These are phyloP conservation scores for Papilio demoleus DNA, from an alignment of 2,888 invertebrate genomes.

Conservation along the genomic window DNA sequence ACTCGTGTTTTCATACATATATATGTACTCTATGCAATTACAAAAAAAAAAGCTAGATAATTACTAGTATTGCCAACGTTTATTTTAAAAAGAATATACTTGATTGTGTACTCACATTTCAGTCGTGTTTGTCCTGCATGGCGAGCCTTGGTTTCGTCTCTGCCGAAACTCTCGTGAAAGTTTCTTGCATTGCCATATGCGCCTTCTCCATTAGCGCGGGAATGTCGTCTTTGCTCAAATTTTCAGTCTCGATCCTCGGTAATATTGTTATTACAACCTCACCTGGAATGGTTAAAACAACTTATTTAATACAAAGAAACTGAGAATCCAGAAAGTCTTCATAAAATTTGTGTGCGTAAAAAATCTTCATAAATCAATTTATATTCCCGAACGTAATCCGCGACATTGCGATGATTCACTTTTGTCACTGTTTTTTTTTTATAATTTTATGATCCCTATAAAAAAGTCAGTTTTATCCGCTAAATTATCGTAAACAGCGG, in stretches of 20 bases:
- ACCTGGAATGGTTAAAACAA: slow-evolving; percentile 71
- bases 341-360: too few species aligned
- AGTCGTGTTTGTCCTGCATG: slow-evolving; percentile 32
- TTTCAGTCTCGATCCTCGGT: slow-evolving; percentile 87
- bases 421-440: neutral
- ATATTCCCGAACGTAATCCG: neutral
- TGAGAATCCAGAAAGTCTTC: too few species aligned
- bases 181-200: slow-evolving; percentile 86
- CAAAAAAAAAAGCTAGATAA: neutral
- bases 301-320: neutral
- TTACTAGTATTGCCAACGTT: too few species aligned
- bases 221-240: slow-evolving; percentile 85
- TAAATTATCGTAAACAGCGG: neutral
- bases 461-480: too few species aligned
- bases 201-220: slow-evolving; percentile 86
- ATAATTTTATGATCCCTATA: too few species aligned
- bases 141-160: slow-evolving; percentile 59
- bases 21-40: neutral
- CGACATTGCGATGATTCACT: neutral
- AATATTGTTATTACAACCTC: slow-evolving; percentile 88
- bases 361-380: too few species aligned
- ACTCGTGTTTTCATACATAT: too few species aligned
- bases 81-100: too few species aligned
- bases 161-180: slow-evolving; percentile 72
- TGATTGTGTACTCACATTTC: slow-evolving; percentile 30